phyloP scores from a whole-genome alignment of 2,113 vertebrate species.

The Tragelaphus buxtoni region DNA sequence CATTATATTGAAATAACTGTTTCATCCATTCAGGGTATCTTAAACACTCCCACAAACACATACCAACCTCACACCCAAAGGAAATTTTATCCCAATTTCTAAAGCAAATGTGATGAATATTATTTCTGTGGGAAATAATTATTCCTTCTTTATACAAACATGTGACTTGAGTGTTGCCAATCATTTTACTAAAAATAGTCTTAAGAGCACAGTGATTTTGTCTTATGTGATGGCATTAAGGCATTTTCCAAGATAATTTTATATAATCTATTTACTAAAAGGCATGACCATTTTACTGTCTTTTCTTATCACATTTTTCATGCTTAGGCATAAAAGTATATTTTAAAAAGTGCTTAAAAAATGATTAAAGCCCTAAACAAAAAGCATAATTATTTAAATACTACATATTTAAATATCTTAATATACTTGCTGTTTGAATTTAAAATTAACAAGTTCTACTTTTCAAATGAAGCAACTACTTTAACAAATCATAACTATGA shows the following conservation, averaged over 20 bases:
- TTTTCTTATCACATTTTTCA: not conserved
- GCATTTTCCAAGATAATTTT: constrained; percentile 9
- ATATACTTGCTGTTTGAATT: constrained; percentile 46
- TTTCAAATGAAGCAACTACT: constrained; percentile 56
- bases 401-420: constrained; percentile 1
- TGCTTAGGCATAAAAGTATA: not conserved
- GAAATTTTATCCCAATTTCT: not conserved
- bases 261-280: not conserved
- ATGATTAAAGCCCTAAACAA: constrained; percentile 7
- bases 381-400: constrained; percentile 48
- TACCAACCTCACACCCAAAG: not conserved
- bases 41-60: not conserved
- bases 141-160: not conserved
- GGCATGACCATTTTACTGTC: not conserved
- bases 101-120: not conserved
- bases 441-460: constrained; percentile 47
- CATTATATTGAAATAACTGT: not conserved
- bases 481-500: constrained; percentile 51
- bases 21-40: not conserved
- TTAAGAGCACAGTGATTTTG: constrained; percentile 22
- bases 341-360: not conserved
- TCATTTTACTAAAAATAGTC: constrained; percentile 23
- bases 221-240: not conserved
- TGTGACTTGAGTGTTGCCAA: not conserved
- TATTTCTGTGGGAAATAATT: not conserved